Evolutionary conservation across 2,113 vertebrate genomes (phyloP).

Genomic region (Actenoides lindsayi): DNA sequence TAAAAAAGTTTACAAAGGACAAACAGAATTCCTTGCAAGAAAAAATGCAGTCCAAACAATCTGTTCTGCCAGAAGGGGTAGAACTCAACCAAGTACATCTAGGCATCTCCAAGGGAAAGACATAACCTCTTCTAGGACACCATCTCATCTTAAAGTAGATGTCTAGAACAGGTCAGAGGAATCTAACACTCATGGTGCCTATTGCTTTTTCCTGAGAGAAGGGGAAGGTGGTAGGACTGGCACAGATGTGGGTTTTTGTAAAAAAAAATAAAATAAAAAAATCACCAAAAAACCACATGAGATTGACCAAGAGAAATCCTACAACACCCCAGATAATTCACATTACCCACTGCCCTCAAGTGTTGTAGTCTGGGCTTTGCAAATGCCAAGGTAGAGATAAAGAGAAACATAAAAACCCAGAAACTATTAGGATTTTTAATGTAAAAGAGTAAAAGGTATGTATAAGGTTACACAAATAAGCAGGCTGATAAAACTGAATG

Average conservation of each 20-base stretch:
- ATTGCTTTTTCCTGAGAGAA: background rate
- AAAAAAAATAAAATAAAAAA: background rate
- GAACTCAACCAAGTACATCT: background rate
- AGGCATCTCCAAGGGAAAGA: background rate
- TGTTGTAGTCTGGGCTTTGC: background rate
- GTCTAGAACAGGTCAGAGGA: background rate
- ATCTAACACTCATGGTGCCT: background rate
- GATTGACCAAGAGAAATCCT: background rate
- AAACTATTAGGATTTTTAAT: background rate
- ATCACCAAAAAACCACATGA: background rate
- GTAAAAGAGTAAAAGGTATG: background rate
- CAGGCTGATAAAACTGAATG: background rate
- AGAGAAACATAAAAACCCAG: background rate
- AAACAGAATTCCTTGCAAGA: background rate
- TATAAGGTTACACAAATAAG: background rate
- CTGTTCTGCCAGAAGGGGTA: conserved; percentile 12
- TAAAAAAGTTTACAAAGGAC: conserved; percentile 8
- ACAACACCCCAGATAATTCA: background rate
- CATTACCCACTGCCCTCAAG: background rate
- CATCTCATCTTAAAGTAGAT: background rate
- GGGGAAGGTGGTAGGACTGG: background rate
- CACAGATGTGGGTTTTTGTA: background rate
- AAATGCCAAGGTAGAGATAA: background rate
- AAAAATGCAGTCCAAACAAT: background rate
- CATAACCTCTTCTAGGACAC: background rate